Evolutionary conservation across 1,140 invertebrate genomes (phyloP).

Genomic region (Trichogramma pretiosum): DNA sequence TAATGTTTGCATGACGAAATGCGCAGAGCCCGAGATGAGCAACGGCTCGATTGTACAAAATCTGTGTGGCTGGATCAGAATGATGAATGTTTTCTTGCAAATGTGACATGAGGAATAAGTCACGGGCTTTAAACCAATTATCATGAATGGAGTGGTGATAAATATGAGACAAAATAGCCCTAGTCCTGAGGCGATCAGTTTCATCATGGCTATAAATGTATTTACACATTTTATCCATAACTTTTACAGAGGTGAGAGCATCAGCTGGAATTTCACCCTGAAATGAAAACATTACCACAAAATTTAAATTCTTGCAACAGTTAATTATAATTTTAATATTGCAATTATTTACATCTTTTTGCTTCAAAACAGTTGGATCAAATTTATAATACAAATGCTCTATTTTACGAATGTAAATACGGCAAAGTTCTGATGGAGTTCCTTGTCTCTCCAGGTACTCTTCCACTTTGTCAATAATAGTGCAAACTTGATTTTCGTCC

Average conservation of each 20-base stretch:
- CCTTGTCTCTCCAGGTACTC: constrained; percentile 76
- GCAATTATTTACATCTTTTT: constrained; percentile 51
- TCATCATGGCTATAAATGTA: constrained; percentile 93
- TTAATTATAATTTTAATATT: constrained; percentile 12
- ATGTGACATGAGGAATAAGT: constrained; percentile 97
- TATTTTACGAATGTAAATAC: constrained; percentile 90
- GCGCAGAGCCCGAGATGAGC: constrained; percentile 97
- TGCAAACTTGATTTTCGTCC: constrained; percentile 84
- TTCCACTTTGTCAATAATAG: constrained; percentile 85
- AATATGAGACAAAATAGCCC: constrained; percentile 95
- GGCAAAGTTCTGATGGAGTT: constrained; percentile 80
- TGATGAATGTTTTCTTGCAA: constrained; percentile 95
- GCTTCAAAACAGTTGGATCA: constrained; percentile 72
- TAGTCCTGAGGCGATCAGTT: constrained; percentile 85
- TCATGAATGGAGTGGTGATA: constrained; percentile 98
- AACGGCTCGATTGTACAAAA: constrained; percentile 97
- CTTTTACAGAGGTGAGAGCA: constrained; percentile 65
- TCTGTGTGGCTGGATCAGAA: constrained; percentile 93
- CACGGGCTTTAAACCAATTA: constrained; percentile 96
- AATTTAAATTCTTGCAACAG: constrained; percentile 3
- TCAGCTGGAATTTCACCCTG: constrained; percentile 54
- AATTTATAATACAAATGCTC: constrained; percentile 99
- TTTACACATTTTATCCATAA: constrained; percentile 92
- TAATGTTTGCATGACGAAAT: constrained; percentile 94
- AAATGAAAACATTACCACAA: constrained; percentile 10